Percentiles rank a stretch among this genome's conserved stretches.
phyloP scores from a whole-genome alignment of 1,140 invertebrate genomes.

The Muscidifurax raptorellus region DNA sequence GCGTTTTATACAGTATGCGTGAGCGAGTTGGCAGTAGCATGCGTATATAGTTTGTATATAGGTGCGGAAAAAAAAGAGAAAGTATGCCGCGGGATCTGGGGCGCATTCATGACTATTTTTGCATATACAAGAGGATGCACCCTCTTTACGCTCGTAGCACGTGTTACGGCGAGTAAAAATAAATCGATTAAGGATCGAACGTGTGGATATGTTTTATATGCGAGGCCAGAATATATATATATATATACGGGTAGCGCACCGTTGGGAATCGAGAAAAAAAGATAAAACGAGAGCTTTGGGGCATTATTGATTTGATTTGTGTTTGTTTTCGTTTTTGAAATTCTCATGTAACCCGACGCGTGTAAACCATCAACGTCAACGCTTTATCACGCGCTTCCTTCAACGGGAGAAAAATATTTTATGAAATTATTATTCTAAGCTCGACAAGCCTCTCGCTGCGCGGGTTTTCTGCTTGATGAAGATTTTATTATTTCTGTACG shows the following conservation, averaged over 20 bases:
- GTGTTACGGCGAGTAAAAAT: neutral
- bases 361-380: neutral
- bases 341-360: neutral
- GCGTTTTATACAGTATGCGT: conserved; percentile 2
- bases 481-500: neutral
- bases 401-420: neutral
- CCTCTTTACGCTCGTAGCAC: too few species aligned
- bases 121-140: neutral
- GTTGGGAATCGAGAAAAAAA: too few species aligned
- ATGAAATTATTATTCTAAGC: neutral
- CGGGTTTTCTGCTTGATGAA: neutral
- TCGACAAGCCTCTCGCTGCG: too few species aligned
- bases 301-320: neutral
- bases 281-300: too few species aligned
- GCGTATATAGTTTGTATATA: neutral
- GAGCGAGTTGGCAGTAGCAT: neutral
- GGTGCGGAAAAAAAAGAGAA: neutral
- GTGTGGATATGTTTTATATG: too few species aligned
- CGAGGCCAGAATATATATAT: too few species aligned
- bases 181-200: neutral
- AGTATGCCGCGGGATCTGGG: neutral
- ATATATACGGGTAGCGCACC: neutral
- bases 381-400: neutral
- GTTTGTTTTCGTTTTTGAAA: neutral
- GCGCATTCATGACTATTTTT: conserved; percentile 4